These are phyloP conservation scores for Hucho hucho DNA, from an alignment of 2,113 vertebrate species.

Conservation along the genomic window DNA sequence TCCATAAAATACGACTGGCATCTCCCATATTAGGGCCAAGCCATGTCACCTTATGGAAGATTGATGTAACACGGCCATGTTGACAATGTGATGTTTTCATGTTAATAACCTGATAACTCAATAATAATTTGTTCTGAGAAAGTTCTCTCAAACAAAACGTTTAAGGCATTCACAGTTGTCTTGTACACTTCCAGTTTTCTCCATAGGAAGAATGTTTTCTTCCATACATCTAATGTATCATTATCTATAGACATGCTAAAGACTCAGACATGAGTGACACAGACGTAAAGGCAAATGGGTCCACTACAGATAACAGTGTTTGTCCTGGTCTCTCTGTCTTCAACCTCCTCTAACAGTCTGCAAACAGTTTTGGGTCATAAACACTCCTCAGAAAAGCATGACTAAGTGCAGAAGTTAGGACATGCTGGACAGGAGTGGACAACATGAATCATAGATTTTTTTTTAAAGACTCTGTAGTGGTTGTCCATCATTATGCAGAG, in stretches of 20 bases:
- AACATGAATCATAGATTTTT: neutral
- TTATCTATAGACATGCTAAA: neutral
- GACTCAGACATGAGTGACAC: slow-evolving; percentile 24
- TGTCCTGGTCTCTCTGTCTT: slow-evolving; percentile 56
- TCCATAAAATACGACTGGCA: neutral
- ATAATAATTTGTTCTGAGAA: no score
- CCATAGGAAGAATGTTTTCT: neutral
- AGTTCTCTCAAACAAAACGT: no score
- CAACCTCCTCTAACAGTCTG: slow-evolving; percentile 57
- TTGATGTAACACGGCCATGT: no score
- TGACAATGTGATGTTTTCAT: no score
- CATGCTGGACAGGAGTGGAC: neutral
- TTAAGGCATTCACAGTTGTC: no score
- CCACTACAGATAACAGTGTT: slow-evolving; percentile 68
- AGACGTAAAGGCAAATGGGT: slow-evolving; percentile 59
- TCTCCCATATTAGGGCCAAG: neutral
- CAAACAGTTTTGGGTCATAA: slow-evolving; percentile 47
- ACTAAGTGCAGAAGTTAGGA: neutral
- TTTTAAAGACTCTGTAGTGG: neutral
- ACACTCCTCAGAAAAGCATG: slow-evolving; percentile 42
- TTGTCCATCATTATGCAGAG: neutral
- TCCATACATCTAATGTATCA: neutral
- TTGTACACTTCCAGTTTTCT: no score
- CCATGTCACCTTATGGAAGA: no score
- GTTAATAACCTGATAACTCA: no score